A percentile compares a stretch with the other conserved stretches of the same genome.
phyloP scores from a whole-genome alignment of 2,113 vertebrate genomes.

The Cnemophilus loriae region DNA sequence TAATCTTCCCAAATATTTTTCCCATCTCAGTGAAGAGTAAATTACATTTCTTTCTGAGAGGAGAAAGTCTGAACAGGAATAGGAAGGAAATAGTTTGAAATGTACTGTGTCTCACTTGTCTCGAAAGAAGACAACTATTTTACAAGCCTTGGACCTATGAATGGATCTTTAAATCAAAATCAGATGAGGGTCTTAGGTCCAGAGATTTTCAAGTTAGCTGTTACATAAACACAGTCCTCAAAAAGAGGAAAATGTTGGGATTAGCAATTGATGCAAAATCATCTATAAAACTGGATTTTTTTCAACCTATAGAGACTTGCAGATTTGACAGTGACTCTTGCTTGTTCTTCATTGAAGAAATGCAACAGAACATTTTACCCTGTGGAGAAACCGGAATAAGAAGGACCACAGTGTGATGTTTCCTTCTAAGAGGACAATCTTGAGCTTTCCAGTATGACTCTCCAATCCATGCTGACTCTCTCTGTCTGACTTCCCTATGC shows the following conservation, averaged over 20 bases:
- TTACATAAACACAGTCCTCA: background rate
- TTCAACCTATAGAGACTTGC: background rate
- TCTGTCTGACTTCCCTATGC: background rate
- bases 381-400: background rate
- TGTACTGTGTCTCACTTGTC: background rate
- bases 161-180: background rate
- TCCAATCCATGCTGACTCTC: background rate
- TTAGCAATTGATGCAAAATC: background rate
- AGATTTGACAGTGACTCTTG: background rate
- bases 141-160: background rate
- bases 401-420: rapidly evolving
- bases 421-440: background rate
- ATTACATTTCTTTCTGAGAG: background rate
- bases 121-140: background rate
- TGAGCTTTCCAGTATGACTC: background rate
- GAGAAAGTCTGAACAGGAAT: background rate
- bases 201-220: background rate
- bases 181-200: background rate
- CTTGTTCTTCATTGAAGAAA: background rate
- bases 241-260: background rate
- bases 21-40: background rate
- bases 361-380: background rate
- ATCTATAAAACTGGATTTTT: background rate
- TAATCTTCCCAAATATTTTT: background rate
- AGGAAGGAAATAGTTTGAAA: background rate